phyloP scores from a whole-genome alignment of 2,888 invertebrate genomes.

The Ecliptopera silaceata region DNA sequence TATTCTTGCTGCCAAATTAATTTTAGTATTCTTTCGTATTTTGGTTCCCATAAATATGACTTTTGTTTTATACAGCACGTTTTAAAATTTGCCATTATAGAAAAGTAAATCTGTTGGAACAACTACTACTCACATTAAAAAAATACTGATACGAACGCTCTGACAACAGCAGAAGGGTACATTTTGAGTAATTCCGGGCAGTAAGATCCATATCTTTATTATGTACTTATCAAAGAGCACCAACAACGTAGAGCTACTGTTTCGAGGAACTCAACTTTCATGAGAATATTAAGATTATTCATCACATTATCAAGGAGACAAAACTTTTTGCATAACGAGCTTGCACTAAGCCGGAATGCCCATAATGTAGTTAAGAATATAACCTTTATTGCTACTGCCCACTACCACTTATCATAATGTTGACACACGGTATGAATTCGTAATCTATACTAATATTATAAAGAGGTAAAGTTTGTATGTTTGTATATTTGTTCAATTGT shows the following conservation, averaged over 20 bases:
- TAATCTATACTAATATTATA: too few relatives aligned
- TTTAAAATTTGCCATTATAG: not conserved
- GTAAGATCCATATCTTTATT: slow-evolving; percentile 55
- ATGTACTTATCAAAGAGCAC: slow-evolving; percentile 48
- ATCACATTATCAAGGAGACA: slow-evolving; percentile 45
- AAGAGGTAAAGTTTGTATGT: too few relatives aligned
- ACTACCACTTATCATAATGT: slow-evolving; percentile 32
- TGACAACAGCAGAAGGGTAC: slow-evolving; percentile 13
- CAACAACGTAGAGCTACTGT: slow-evolving; percentile 54
- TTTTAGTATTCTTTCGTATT: not conserved
- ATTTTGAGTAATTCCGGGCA: slow-evolving; percentile 37
- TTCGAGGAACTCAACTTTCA: slow-evolving; percentile 53
- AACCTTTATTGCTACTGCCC: slow-evolving; percentile 35
- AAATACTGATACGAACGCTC: slow-evolving; percentile 8
- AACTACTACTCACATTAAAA: not conserved
- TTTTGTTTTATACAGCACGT: not conserved
- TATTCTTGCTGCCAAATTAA: slow-evolving; percentile 8
- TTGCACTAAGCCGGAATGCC: slow-evolving; percentile 35
- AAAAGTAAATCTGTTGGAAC: not conserved
- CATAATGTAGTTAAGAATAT: slow-evolving; percentile 31
- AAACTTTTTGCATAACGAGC: slow-evolving; percentile 48
- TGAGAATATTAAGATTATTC: slow-evolving; percentile 52
- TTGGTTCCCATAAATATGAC: not conserved
- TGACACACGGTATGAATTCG: slow-evolving; percentile 34
- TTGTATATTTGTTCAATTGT: too few relatives aligned